Conservation (phyloP, 2,113 vertebrate genomes). For the Cinclus mexicanus region DNA sequence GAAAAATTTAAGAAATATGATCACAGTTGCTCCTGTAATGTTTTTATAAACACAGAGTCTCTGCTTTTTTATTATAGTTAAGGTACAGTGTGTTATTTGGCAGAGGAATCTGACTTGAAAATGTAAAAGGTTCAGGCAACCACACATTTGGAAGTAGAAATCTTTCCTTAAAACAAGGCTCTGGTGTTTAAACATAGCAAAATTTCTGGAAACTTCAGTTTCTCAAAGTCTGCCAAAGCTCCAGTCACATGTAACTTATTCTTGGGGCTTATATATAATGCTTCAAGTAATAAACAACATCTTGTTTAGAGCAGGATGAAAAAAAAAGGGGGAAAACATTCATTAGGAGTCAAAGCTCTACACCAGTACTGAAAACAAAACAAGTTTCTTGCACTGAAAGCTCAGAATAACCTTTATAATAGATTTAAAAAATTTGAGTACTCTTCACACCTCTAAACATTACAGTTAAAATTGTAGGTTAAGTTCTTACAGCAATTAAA, state of each 20-base stretch:
- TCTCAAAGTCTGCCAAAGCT: slow-evolving; percentile 77
- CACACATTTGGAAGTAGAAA: slow-evolving; percentile 84
- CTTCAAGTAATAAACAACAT: slow-evolving; percentile 84
- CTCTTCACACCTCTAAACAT: slow-evolving; percentile 31
- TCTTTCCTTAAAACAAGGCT: slow-evolving; percentile 81
- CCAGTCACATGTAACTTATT: slow-evolving; percentile 81
- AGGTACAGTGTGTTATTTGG: slow-evolving; percentile 85
- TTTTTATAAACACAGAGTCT: slow-evolving; percentile 74
- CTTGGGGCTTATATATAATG: slow-evolving; percentile 78
- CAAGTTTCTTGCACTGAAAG: slow-evolving; percentile 6
- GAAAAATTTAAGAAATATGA: slow-evolving; percentile 74
- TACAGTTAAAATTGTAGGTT: slow-evolving; percentile 31
- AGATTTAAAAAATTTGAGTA: slow-evolving; percentile 2
- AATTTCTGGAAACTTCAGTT: slow-evolving; percentile 83
- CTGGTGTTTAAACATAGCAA: slow-evolving; percentile 81
- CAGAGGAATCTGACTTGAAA: slow-evolving; percentile 78
- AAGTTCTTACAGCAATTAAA: slow-evolving; percentile 26
- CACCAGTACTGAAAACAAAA: slow-evolving; percentile 25
- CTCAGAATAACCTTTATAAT: slow-evolving; percentile 17
- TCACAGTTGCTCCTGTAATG: slow-evolving; percentile 71
- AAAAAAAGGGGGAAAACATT: slow-evolving; percentile 56
- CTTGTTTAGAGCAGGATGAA: slow-evolving; percentile 74
- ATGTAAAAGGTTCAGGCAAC: slow-evolving; percentile 83
- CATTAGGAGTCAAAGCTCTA: slow-evolving; percentile 72
- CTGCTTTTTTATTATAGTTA: slow-evolving; percentile 77